Base-by-base conservation (phyloP, 2,113 vertebrate species). In the Glareola pratincola region DNA sequence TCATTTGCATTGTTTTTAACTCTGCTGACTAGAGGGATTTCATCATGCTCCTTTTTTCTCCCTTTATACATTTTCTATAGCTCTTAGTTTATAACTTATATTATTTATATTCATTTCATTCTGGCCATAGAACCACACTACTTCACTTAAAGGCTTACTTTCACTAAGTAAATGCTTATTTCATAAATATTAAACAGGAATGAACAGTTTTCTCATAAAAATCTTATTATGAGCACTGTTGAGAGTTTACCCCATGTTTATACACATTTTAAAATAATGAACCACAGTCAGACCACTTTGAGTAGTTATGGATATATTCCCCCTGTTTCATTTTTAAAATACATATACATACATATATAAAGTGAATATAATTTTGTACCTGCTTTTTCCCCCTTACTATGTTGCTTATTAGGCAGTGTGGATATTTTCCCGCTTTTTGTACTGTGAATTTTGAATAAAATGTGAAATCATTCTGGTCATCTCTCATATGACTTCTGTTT, bases 121-220 rank as follows among this genome's bases (percentile, higher is more conserved):
- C 76, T 86, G 75, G 79, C 66, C 72, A 69, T 85, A 92, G 71
- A 86, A 77, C 74, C 30, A 79, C 69, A 48, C 24, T 76, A 57
- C 36, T 76, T 87, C 84, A 87, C 56, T 93, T 90, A 92, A 89
- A 96, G 86, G 56, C 87, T 94, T 94, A 78, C 66, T 92, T 94
- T 91, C 2, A 0, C 73, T 85, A 82, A 96, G 84, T 85, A 87
- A 95, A 91, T 92, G 47, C 84, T 94, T 96, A 94, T 89, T 95
- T 96, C 89, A 96, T 94, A 95, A 95, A 97, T 97, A 96, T 92
- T 96, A 94, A 96, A 95, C 30, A 90, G 15, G 48, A 90, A 82
- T 60, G 77, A 95, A 76, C 36, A 78, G 37, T 91, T 85, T 90
- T 95, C 87, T 96, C 90, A 94, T 94, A 69, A 82, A 90, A 95